Evolutionary conservation across 2,113 vertebrate genomes (phyloP).

Genomic region (Myiagra hebetior): DNA sequence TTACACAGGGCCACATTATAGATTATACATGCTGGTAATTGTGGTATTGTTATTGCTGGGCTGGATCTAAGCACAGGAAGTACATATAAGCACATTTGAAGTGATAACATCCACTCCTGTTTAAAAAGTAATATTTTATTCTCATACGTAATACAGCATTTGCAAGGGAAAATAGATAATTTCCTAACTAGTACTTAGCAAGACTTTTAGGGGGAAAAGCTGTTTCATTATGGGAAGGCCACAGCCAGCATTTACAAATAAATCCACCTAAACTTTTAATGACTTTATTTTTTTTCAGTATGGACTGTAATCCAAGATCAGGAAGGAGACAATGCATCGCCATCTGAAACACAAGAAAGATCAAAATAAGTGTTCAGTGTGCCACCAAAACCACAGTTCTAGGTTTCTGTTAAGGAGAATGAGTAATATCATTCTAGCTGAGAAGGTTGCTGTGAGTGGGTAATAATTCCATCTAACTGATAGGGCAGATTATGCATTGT

Average conservation of each 20-base stretch:
- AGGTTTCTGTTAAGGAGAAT: constrained; percentile 7
- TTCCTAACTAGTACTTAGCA: neutral
- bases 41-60: constrained; percentile 57
- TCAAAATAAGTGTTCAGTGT: neutral
- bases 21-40: constrained; percentile 50
- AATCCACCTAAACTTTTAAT: neutral
- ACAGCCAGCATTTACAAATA: neutral
- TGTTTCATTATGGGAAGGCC: neutral
- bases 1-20: constrained; percentile 35
- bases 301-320: neutral
- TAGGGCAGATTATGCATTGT: neutral
- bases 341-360: neutral
- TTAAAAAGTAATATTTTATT: constrained; percentile 20
- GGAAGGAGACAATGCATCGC: neutral
- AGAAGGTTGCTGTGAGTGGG: neutral
- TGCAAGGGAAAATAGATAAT: neutral
- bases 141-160: accelerated
- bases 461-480: neutral
- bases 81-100: constrained; percentile 34
- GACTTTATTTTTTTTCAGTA: neutral
- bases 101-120: constrained; percentile 29
- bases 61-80: constrained; percentile 60
- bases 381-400: constrained; percentile 23
- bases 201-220: neutral
- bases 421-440: neutral